Evolutionary conservation across 1,140 invertebrate species (phyloP).

Genomic region (Drosophila arizonae): DNA sequence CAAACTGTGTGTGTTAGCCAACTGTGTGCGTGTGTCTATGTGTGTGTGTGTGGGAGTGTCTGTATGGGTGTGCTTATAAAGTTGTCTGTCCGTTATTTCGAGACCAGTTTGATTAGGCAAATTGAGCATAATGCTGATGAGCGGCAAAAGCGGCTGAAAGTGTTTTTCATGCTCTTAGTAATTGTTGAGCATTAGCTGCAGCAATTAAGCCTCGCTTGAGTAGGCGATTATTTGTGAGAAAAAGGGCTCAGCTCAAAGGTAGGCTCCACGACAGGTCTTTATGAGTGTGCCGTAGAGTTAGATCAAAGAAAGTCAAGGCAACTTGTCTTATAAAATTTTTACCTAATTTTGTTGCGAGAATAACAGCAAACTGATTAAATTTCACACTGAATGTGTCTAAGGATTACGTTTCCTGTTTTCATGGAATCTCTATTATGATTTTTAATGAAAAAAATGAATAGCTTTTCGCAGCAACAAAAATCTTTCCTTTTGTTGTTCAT

Average conservation of each 20-base stretch:
- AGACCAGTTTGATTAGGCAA: slow-evolving; percentile 63
- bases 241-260: slow-evolving; percentile 21
- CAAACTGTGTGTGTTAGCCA: slow-evolving; percentile 44
- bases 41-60: slow-evolving; percentile 10
- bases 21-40: neutral
- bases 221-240: slow-evolving; percentile 13
- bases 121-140: slow-evolving; percentile 59
- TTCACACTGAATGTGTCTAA: no score
- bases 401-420: no score
- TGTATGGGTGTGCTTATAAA: slow-evolving; percentile 26
- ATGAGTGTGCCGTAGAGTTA: neutral
- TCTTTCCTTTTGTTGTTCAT: no score
- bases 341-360: no score
- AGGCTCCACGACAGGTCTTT: neutral
- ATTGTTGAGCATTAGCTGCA: slow-evolving; percentile 43
- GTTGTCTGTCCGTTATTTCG: slow-evolving; percentile 21
- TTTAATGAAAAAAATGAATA: no score
- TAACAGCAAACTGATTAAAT: no score
- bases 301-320: neutral
- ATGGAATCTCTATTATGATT: no score
- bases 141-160: slow-evolving; percentile 26
- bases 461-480: no score
- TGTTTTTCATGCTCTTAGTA: slow-evolving; percentile 39
- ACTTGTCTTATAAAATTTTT: neutral
- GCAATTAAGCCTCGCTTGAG: slow-evolving; percentile 47